Percentiles rank a stretch among this genome's conserved stretches.
phyloP scores from a whole-genome alignment of 2,888 invertebrate genomes.

The Machimus atricapillus region DNA sequence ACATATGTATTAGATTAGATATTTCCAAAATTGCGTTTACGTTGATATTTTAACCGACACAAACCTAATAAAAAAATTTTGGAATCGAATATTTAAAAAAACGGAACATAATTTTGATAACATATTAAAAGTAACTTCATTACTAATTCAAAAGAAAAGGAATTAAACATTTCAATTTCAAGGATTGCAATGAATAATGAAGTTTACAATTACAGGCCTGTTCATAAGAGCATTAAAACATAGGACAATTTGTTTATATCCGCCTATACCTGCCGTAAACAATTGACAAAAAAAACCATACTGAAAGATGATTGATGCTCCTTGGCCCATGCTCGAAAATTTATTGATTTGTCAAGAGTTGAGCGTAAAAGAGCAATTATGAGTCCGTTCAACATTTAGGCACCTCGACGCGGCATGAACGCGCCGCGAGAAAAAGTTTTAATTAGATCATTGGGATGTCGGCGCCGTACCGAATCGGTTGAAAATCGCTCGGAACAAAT shows the following conservation, averaged over 20 bases:
- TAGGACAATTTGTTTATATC: not conserved
- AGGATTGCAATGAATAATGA: not conserved
- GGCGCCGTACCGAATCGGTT: slow-evolving; percentile 36
- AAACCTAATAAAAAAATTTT: too few species aligned
- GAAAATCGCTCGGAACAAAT: slow-evolving; percentile 40
- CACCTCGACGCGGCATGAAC: not conserved
- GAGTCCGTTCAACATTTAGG: not conserved
- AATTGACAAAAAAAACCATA: not conserved
- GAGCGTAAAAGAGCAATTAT: slow-evolving; percentile 28
- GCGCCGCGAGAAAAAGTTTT: slow-evolving; percentile 5
- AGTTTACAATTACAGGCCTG: not conserved
- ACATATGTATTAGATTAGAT: too few species aligned
- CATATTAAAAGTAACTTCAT: not conserved
- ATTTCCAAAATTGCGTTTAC: too few species aligned
- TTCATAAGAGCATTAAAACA: not conserved
- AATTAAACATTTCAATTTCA: not conserved
- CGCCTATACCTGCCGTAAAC: not conserved
- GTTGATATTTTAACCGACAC: too few species aligned
- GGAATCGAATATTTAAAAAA: too few species aligned
- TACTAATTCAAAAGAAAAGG: not conserved
- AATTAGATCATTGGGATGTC: slow-evolving; percentile 29
- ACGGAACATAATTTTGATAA: too few species aligned
- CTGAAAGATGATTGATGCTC: slow-evolving; percentile 18
- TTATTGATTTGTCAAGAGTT: slow-evolving; percentile 28
- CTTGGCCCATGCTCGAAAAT: not conserved